Evolutionary conservation across 2,888 invertebrate species (phyloP).

Genomic region (Cheilosia vernalis): DNA sequence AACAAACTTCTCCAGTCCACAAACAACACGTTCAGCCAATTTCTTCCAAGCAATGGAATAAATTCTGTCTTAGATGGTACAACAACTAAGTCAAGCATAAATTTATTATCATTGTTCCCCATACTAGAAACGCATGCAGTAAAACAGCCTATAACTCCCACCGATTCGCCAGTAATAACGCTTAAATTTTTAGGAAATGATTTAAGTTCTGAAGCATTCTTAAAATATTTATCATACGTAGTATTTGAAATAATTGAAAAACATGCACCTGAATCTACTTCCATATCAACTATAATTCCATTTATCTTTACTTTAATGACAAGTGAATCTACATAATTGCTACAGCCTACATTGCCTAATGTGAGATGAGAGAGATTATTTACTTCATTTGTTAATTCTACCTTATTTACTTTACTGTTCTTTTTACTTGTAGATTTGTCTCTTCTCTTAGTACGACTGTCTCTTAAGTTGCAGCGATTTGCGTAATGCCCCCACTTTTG

Average conservation of each 20-base stretch:
- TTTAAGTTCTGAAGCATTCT: not conserved
- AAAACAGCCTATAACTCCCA: slow-evolving; percentile 31
- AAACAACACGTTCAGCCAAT: slow-evolving; percentile 64
- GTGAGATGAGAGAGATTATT: slow-evolving; percentile 33
- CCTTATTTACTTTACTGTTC: slow-evolving; percentile 31
- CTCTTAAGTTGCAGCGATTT: slow-evolving; percentile 23
- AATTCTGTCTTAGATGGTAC: slow-evolving; percentile 58
- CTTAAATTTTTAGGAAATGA: slow-evolving; percentile 11
- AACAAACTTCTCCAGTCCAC: slow-evolving; percentile 60
- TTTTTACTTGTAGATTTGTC: not conserved
- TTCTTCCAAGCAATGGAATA: slow-evolving; percentile 73
- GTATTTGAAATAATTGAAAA: slow-evolving; percentile 22
- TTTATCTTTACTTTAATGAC: slow-evolving; percentile 23
- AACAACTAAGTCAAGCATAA: slow-evolving; percentile 49
- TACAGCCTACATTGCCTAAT: slow-evolving; percentile 19
- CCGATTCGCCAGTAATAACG: slow-evolving; percentile 30
- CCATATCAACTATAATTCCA: slow-evolving; percentile 19
- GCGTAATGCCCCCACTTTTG: slow-evolving; percentile 23
- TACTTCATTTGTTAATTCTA: slow-evolving; percentile 17
- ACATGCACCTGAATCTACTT: slow-evolving; percentile 45
- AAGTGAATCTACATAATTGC: slow-evolving; percentile 7
- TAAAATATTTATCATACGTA: slow-evolving; percentile 23
- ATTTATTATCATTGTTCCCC: slow-evolving; percentile 7
- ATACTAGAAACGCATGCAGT: slow-evolving; percentile 17
- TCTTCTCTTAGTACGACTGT: slow-evolving; percentile 5